phyloP scores from a whole-genome alignment of 2,113 vertebrate species.

The Cottus gobio region DNA sequence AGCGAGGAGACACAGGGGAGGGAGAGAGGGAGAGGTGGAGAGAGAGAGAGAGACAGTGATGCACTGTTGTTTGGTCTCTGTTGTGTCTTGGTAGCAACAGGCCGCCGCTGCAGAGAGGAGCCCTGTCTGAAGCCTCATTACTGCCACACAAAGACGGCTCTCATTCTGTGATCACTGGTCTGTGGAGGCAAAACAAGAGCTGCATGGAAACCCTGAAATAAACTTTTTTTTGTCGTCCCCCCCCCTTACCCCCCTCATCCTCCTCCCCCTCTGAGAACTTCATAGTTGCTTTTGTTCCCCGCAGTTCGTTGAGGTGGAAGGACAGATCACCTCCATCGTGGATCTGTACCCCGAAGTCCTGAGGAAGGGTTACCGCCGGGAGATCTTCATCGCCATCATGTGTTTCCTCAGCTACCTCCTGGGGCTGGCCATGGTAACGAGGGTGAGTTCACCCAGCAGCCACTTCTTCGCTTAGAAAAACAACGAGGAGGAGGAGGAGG shows the following conservation, averaged over 20 bases:
- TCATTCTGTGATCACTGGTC: slow-evolving; percentile 65
- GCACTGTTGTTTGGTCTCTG: slow-evolving; percentile 62
- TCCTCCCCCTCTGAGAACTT: slow-evolving; percentile 27
- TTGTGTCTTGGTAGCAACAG: slow-evolving; percentile 51
- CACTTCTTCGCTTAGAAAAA: slow-evolving; percentile 19
- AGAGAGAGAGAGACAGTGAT: slow-evolving; percentile 43
- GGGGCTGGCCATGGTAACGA: slow-evolving; percentile 98
- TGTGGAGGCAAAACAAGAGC: slow-evolving; percentile 49
- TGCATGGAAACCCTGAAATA: slow-evolving; percentile 40
- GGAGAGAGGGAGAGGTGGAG: background rate
- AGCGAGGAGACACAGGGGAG: slow-evolving; percentile 21
- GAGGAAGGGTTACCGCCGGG: slow-evolving; percentile 98
- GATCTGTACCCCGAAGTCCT: slow-evolving; percentile 98
- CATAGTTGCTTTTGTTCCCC: slow-evolving; percentile 57
- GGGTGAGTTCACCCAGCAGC: slow-evolving; percentile 84
- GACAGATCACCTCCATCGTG: slow-evolving; percentile 99
- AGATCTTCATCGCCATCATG: slow-evolving; percentile 97
- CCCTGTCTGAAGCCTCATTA: slow-evolving; percentile 66
- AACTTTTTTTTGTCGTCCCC: no score
- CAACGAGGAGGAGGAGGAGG: no score
- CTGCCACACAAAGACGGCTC: slow-evolving; percentile 64
- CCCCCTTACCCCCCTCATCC: no score
- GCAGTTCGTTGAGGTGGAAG: slow-evolving; percentile 99
- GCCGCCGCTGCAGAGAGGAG: slow-evolving; percentile 54
- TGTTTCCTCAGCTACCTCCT: slow-evolving; percentile 97